Conservation (phyloP, 2,888 invertebrate genomes). For the Onchidella celtica region DNA sequence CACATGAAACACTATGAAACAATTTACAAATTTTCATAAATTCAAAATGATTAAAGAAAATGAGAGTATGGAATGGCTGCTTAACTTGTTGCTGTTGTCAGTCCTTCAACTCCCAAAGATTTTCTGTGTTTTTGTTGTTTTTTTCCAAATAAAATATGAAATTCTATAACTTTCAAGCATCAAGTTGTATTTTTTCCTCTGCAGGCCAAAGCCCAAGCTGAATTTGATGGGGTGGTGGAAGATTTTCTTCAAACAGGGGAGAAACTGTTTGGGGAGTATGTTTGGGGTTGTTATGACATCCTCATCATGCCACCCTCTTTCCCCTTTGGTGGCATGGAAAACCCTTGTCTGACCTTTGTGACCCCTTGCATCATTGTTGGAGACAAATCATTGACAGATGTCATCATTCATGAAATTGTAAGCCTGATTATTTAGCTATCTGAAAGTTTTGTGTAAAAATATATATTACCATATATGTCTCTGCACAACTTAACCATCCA, state of each 20-base stretch:
- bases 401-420: slow-evolving; percentile 95
- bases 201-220: slow-evolving; percentile 58
- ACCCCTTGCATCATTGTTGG: slow-evolving; percentile 91
- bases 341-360: slow-evolving; percentile 95
- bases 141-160: no score
- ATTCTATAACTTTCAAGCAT: no score
- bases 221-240: slow-evolving; percentile 83
- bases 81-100: no score
- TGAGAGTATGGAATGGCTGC: no score
- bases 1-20: no score
- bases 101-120: no score
- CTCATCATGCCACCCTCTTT: slow-evolving; percentile 94
- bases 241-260: slow-evolving; percentile 89
- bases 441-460: no score
- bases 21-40: no score
- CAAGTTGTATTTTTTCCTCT: background rate
- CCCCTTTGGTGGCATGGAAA: slow-evolving; percentile 97
- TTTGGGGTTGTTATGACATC: slow-evolving; percentile 92
- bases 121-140: no score
- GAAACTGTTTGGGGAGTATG: slow-evolving; percentile 90
- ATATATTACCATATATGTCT: no score
- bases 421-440: slow-evolving; percentile 82
- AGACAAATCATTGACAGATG: slow-evolving; percentile 91
- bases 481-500: no score
- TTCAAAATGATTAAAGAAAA: no score